Evolutionary conservation across 2,797 vertebrate species (phyloP), one percentile per base, ranked within the genome.

Genomic region (Tragelaphus oryx): DNA sequence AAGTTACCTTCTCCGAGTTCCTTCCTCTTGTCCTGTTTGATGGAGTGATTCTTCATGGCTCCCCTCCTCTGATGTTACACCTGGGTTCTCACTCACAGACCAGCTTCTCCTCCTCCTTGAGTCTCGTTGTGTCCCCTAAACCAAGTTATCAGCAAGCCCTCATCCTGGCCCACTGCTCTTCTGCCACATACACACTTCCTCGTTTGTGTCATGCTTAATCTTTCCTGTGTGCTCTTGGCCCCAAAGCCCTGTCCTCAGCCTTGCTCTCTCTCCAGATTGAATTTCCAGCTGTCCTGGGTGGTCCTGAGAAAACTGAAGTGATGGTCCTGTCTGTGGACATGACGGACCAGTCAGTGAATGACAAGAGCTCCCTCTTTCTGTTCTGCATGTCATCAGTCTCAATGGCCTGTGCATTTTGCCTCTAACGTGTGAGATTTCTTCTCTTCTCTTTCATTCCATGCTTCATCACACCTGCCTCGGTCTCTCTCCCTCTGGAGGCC

Each of bases 91-190:
- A 22, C 11, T 22, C 16, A 12, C 75, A 41, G 80, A 33, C 7
- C 13, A 24, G 2, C 57, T 57, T 48, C 30, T 33, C 10, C 10
- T n/a, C 68, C 37, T 16, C 13, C 1, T 2, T 6, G n/a, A 14
- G 16, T 46, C 65, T 20, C 9, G 5, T 54, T 22, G 13, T 48
- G 20, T 16, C 37, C 4, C 6, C 9, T 20, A 11, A 14, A 8
- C 9, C 1, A 3, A 20, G 16, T 5, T 46, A 2, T 2, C n/a
- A 20, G 59, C 57, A 24, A 2, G 1, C 55, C 33, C 68, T 24
- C 50, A 8, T 37, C 74, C 8, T 16, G 30, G 30, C 37, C 41
- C 68, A 2, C 81, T 52, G 22, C 20, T 62, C 28, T 76, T 46
- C 28, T 78, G 57, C 74, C 5, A 9, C 17, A 11, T 17, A 6